Percentiles rank a stretch among this genome's conserved stretches.
Conservation (phyloP, 2,113 vertebrate species). For the Pontoporia blainvillei region DNA sequence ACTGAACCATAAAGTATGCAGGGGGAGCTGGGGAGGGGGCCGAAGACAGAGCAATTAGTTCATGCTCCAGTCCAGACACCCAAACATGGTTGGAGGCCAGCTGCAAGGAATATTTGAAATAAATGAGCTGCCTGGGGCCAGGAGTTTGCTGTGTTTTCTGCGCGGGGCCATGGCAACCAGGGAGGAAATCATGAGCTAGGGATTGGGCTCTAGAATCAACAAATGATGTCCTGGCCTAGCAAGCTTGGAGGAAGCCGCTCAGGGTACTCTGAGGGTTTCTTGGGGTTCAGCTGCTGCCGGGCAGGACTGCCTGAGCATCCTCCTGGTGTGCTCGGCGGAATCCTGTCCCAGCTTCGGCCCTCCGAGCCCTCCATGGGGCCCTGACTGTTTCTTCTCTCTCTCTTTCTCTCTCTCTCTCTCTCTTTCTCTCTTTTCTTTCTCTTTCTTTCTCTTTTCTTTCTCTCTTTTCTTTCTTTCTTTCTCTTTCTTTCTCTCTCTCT, state of each 20-base stretch:
- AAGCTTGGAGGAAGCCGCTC: conserved; percentile 9
- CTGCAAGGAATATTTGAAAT: conserved; percentile 86
- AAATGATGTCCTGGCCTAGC: conserved; percentile 74
- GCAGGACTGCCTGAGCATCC: background rate
- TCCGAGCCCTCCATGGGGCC: background rate
- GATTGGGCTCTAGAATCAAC: conserved; percentile 70
- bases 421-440: background rate
- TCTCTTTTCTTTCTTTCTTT: background rate
- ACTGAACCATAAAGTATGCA: conserved; percentile 63
- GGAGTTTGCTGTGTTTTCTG: conserved; percentile 81
- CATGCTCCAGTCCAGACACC: conserved; percentile 85
- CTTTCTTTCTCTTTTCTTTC: too few species aligned
- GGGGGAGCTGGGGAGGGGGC: conserved; percentile 70
- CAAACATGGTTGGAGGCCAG: conserved; percentile 85
- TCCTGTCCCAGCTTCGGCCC: background rate
- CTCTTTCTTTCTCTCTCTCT: background rate
- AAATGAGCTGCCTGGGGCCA: conserved; percentile 80
- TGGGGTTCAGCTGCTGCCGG: background rate
- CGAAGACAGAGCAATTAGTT: conserved; percentile 80
- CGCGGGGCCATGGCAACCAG: conserved; percentile 78
- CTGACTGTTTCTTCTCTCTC: background rate
- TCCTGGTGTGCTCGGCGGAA: accelerated
- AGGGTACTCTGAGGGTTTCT: background rate
- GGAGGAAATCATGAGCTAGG: conserved; percentile 73
- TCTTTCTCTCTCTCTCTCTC: background rate